Evolutionary conservation across 1,140 invertebrate genomes (phyloP).

Genomic region (Lepeophtheirus salmonis): DNA sequence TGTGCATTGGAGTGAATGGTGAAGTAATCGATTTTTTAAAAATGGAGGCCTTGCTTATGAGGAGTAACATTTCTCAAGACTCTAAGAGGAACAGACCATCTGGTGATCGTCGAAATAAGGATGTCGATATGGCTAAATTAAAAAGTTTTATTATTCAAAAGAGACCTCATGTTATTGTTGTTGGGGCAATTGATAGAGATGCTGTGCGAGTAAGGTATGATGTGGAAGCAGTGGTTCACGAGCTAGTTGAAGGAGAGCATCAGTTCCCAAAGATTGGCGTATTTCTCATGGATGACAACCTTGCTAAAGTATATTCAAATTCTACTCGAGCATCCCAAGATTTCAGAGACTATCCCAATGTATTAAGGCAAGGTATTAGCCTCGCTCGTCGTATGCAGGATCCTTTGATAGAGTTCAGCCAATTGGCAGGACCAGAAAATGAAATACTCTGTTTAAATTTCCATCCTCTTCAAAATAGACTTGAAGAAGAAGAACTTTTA

Average conservation of each 20-base stretch:
- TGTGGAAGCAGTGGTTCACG: conserved; percentile 47
- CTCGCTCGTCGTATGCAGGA: conserved; percentile 79
- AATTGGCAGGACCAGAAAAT: conserved; percentile 81
- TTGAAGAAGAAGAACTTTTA: conserved; percentile 18
- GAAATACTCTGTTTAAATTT: conserved; percentile 86
- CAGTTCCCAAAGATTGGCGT: conserved; percentile 70
- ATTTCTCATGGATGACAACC: conserved; percentile 79
- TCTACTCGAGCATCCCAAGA: conserved; percentile 67
- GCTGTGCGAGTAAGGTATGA: conserved; percentile 69
- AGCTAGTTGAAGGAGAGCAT: conserved; percentile 55
- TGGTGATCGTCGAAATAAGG: conserved; percentile 50
- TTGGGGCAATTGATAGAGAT: conserved; percentile 74
- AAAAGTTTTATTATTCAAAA: conserved; percentile 68
- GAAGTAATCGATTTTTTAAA: conserved; percentile 77
- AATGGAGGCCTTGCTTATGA: conserved; percentile 60
- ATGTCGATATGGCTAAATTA: conserved; percentile 58
- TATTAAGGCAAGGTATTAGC: conserved; percentile 75
- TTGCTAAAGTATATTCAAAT: conserved; percentile 71
- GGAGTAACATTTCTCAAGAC: conserved; percentile 40
- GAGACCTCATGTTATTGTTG: conserved; percentile 78
- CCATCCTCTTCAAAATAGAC: conserved; percentile 47
- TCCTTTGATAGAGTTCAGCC: conserved; percentile 84
- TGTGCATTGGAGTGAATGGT: conserved; percentile 64
- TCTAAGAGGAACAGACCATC: conserved; percentile 32
- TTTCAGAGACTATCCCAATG: conserved; percentile 71